phyloP scores from a whole-genome alignment of 2,797 vertebrate genomes.

The Falco peregrinus region DNA sequence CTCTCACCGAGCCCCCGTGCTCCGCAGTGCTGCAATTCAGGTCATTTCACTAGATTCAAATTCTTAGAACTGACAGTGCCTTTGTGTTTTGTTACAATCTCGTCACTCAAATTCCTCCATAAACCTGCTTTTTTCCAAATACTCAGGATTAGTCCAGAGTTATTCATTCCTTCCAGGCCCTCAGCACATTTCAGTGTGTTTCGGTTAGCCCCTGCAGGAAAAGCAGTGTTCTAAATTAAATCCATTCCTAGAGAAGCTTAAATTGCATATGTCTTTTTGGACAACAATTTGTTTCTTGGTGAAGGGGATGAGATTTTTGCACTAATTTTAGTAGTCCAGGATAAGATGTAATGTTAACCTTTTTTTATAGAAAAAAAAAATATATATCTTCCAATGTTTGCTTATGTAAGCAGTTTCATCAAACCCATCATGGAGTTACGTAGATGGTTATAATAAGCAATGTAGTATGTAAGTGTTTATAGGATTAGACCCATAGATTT shows the following conservation, averaged over 20 bases:
- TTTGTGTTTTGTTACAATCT: not conserved
- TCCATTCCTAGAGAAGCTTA: not conserved
- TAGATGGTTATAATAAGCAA: constrained; percentile 2
- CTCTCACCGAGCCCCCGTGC: not conserved
- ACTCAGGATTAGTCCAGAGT: not conserved
- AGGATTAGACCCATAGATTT: constrained; percentile 9
- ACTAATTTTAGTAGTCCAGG: not conserved
- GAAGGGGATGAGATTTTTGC: not conserved
- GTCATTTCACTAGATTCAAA: not conserved
- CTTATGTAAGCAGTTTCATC: not conserved
- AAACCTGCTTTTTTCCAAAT: not conserved
- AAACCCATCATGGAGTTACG: not conserved
- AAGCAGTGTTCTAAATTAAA: not conserved
- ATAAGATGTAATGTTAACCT: not conserved
- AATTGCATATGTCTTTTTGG: not conserved
- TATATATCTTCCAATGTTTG: not conserved
- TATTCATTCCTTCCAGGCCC: not conserved
- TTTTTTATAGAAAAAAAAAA: not conserved
- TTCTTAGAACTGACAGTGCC: not conserved
- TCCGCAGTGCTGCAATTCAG: not conserved
- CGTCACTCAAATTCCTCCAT: not conserved
- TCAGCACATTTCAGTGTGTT: not conserved
- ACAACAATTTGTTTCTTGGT: not conserved
- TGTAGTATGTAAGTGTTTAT: not conserved
- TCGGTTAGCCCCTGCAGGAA: not conserved